Evolutionary conservation across 1,140 invertebrate genomes (phyloP).

Genomic region (Subanguina moxae): DNA sequence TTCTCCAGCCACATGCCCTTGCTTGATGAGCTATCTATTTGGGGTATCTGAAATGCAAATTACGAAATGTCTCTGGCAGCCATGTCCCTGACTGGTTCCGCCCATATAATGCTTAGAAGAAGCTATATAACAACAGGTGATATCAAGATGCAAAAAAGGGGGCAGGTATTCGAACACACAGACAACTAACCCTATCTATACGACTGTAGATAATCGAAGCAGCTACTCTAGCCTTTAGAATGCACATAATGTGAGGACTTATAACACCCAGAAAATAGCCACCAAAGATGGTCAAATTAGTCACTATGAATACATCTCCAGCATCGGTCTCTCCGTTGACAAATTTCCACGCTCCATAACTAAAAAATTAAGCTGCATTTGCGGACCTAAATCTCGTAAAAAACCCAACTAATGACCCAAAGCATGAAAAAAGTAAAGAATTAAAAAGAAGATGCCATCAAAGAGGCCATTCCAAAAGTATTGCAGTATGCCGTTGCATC

Average conservation of each 20-base stretch:
- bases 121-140: no score
- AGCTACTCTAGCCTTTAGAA: constrained; percentile 45
- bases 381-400: no score
- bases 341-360: constrained; percentile 31
- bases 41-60: constrained; percentile 18
- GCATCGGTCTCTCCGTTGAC: constrained; percentile 18
- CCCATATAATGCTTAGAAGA: background rate
- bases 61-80: no score
- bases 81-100: no score
- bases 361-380: constrained; percentile 4
- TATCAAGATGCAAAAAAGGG: no score
- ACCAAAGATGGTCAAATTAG: constrained; percentile 25
- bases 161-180: no score
- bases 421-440: constrained; percentile 32
- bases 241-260: constrained; percentile 39
- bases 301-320: constrained; percentile 47
- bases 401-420: no score
- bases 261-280: constrained; percentile 47
- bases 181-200: constrained; percentile 40
- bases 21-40: constrained; percentile 55
- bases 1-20: constrained; percentile 48
- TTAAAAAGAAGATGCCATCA: constrained; percentile 40
- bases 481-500: constrained; percentile 29
- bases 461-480: constrained; percentile 42
- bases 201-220: constrained; percentile 44